phyloP scores from a whole-genome alignment of 2,113 vertebrate genomes.

The Blennius ocellaris region DNA sequence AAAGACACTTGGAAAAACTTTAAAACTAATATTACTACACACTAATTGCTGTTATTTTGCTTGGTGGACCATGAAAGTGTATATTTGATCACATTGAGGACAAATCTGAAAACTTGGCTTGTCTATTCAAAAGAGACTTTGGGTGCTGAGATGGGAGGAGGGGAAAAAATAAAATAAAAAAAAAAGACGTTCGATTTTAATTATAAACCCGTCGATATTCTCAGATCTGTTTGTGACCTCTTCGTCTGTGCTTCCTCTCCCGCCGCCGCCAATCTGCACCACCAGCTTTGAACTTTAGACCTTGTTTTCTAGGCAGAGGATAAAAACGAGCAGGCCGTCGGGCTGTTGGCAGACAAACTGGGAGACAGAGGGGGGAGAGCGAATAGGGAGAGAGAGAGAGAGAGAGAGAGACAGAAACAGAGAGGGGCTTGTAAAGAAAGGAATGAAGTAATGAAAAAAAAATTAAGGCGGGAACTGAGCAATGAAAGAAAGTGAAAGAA shows the following conservation, averaged over 20 bases:
- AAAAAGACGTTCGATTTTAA: slow-evolving; percentile 25
- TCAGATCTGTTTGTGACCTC: slow-evolving; percentile 46
- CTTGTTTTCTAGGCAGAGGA: slow-evolving; percentile 76
- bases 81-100: no score
- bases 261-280: slow-evolving; percentile 63
- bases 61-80: no score
- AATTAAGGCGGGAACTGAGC: slow-evolving; percentile 43
- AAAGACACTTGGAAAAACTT: no score
- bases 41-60: no score
- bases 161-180: no score
- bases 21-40: no score
- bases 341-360: slow-evolving; percentile 66
- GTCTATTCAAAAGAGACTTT: neutral
- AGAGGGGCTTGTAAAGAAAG: slow-evolving; percentile 75
- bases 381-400: slow-evolving; percentile 11
- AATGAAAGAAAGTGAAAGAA: slow-evolving; percentile 52
- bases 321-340: slow-evolving; percentile 67
- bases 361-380: slow-evolving; percentile 49
- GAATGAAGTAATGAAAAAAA: slow-evolving; percentile 67
- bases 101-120: no score
- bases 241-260: slow-evolving; percentile 37
- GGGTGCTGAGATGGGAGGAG: slow-evolving; percentile 6
- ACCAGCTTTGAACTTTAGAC: slow-evolving; percentile 82
- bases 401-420: slow-evolving; percentile 50
- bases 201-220: slow-evolving; percentile 56